Evolutionary conservation across 2,888 invertebrate species (phyloP), one percentile per base, ranked within the genome.

Genomic region (Calameuta idolon): DNA sequence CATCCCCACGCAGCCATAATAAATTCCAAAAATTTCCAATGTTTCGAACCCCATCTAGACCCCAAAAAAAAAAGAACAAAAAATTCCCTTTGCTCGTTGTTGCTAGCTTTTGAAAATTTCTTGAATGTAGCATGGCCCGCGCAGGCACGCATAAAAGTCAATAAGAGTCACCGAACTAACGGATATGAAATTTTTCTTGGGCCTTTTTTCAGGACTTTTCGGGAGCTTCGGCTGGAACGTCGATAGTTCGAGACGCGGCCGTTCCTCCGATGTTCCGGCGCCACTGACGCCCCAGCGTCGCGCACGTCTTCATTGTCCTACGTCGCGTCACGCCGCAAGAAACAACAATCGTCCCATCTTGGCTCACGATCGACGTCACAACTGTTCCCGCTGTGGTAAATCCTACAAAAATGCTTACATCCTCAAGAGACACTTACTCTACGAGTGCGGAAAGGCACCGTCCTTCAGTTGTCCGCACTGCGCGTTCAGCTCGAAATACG

Each of bases 351-450:
- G 87, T 3, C 84, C 88, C 34, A 87, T 87, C 69, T 84, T 79
- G 69, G 80, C 69, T 33, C 89, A 88, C 76, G 89, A 90, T 76
- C 89, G 90, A 5, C 90, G 91, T 12, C 91, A 91, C 82, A 89
- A 92, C 80, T 94, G 94, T 86, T 91, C 92, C 75, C 93, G 93
- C 30, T 94, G 94, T 85, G 93, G 93, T 82, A 94, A 94, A 91
- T 94, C 93, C 82, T 94, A 94, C 89, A 92, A 94, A 85, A 93
- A 94, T 81, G 94, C 94, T 83, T 93, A 94, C 73, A 94, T 94
- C 82, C 90, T 95, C 79, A 93, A 94, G 84, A 92, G 94, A 23
- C 94, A 94, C 83, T 90, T 93, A 88, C 92, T 90, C 0, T 92
- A 92, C 85, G 93, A 93, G 82, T 93, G 93, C 83, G 92, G 92